These are phyloP conservation scores for Venturia canescens DNA, from an alignment of 1,140 invertebrate species.

Conservation along the genomic window DNA sequence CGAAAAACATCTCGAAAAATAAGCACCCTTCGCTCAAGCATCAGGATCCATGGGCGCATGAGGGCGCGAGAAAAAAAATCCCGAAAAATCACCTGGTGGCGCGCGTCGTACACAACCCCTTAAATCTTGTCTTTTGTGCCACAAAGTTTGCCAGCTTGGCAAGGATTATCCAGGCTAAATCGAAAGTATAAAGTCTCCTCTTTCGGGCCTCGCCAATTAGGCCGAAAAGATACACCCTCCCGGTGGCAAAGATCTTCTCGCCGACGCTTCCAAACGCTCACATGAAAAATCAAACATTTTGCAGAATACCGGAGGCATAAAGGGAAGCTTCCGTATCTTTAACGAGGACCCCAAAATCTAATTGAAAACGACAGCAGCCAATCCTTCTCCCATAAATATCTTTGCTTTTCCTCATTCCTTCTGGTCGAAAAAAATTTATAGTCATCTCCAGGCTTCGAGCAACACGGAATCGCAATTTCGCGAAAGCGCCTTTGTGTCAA, in stretches of 20 bases:
- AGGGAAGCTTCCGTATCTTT: too few species aligned
- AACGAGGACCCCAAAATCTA: too few species aligned
- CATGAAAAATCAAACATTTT: not conserved
- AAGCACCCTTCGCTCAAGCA: too few species aligned
- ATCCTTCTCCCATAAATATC: too few species aligned
- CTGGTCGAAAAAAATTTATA: too few species aligned
- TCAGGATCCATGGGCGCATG: not conserved
- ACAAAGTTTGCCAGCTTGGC: conserved; percentile 16
- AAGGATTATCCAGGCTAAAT: conserved; percentile 7
- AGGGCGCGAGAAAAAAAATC: not conserved
- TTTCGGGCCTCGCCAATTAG: conserved; percentile 10
- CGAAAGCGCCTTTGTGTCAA: too few species aligned
- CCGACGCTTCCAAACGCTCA: not conserved
- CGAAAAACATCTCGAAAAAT: too few species aligned
- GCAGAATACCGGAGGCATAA: too few species aligned
- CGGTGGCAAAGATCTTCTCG: not conserved
- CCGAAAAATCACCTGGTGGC: not conserved
- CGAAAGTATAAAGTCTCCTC: not conserved
- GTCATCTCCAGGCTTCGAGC: too few species aligned
- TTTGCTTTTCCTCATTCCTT: too few species aligned
- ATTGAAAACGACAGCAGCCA: too few species aligned
- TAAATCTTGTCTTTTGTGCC: conserved; percentile 1
- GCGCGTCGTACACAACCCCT: not conserved
- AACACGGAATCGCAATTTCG: too few species aligned
- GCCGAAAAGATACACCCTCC: not conserved